Evolutionary conservation across 2,888 invertebrate species (phyloP), one percentile per base, ranked within the genome.

Genomic region (Boloria euphrosyne): DNA sequence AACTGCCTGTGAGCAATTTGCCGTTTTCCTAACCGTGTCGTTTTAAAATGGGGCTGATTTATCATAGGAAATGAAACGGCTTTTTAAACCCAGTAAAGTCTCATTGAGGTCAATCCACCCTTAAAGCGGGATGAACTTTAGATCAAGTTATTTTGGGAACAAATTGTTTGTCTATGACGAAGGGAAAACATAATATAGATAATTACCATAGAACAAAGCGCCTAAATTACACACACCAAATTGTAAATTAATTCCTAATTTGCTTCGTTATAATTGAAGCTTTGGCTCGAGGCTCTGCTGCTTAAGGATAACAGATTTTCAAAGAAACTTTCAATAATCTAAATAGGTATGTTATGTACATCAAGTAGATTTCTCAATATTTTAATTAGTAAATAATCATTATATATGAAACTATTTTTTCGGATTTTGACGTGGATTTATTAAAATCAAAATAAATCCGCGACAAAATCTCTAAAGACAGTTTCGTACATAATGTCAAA

Each of bases 1-100:
- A 69, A 72, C 66, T 63, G 66, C 68, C 62, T 55, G 51, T 53
- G 60, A 63, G 59, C 69, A 69, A 71, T 66, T 67, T 65, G 51
- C 53, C 62, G 54, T 61, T 60, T 65, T 67, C 61, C 55, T 57
- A 43, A 58, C 46, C 60, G 60, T 52, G 50, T 58, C 63, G 47
- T 50, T 64, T 61, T 53, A 66, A 60, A 61, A 61, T 53, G 60
- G 38, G 18, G 49, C 52, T 44, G 38, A 53, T 66, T 66, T 44
- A 55, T 66, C 16, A 58, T 58, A 49, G 65, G 65, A 62, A 62
- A 65, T 62, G 43, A 47, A 65, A 65, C 58, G 43, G 62, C 68
- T 59, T 65, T 68, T 65, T 50, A 65, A 68, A 65, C 65, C 64
- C 58, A 14, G 31, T 51, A 18, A 52, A 66, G 31, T 51, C 5